Percentiles rank a stretch among this genome's conserved stretches.
These are phyloP conservation scores for Pelecanoides urinatrix DNA, from an alignment of 2,113 vertebrate species.

Conservation along the genomic window DNA sequence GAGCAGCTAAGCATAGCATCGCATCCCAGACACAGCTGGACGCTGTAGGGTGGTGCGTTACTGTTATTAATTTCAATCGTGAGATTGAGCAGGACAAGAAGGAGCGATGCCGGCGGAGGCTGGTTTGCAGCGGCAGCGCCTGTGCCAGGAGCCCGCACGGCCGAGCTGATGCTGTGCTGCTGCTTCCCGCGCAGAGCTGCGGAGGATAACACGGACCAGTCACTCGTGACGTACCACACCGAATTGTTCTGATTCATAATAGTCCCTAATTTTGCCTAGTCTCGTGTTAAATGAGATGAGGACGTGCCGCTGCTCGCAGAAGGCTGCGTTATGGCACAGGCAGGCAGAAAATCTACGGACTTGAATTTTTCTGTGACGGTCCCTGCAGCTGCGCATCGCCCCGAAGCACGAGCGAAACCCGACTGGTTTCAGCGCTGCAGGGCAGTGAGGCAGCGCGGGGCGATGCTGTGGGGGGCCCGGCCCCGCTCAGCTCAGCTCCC, in stretches of 20 bases:
- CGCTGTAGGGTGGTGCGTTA: rapidly evolving
- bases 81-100: rapidly evolving
- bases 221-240: neutral
- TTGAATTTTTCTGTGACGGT: rapidly evolving
- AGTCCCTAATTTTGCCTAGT: neutral
- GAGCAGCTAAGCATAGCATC: neutral
- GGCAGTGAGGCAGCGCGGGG: neutral
- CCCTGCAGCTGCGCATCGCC: rapidly evolving
- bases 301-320: rapidly evolving
- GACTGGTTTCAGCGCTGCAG: rapidly evolving
- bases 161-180: neutral
- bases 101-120: rapidly evolving
- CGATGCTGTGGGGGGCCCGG: rapidly evolving
- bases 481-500: neutral
- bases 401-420: rapidly evolving
- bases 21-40: neutral
- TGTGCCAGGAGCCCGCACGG: neutral
- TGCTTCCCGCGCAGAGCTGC: neutral
- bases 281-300: neutral
- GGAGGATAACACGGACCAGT: neutral
- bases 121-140: neutral
- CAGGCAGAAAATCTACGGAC: neutral
- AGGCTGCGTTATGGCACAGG: neutral
- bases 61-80: rapidly evolving
- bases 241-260: neutral